Conservation (phyloP, 2,113 vertebrate genomes). For the Trogon melanurus region DNA sequence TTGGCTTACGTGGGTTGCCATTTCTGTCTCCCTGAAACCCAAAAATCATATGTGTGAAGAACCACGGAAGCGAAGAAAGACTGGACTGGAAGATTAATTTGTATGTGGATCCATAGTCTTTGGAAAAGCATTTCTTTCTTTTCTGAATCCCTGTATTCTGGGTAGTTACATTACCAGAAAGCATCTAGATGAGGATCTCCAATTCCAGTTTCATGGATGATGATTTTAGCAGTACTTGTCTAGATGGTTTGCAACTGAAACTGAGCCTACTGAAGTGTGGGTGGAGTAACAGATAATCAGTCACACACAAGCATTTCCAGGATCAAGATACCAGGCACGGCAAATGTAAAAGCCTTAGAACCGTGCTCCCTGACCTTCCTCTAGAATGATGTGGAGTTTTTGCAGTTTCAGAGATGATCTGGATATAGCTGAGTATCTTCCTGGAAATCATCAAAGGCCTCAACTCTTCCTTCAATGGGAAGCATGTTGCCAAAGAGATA, state of each 20-base stretch:
- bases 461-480: neutral
- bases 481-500: neutral
- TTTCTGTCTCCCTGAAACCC: neutral
- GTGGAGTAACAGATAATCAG: neutral
- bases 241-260: neutral
- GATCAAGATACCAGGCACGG: neutral
- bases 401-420: neutral
- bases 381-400: neutral
- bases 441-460: neutral
- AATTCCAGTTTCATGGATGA: neutral
- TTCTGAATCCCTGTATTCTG: neutral
- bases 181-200: neutral
- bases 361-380: neutral
- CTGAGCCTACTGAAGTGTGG: neutral
- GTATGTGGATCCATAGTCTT: neutral
- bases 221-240: neutral
- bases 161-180: neutral
- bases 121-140: neutral
- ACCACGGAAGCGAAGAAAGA: neutral
- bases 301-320: neutral
- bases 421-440: neutral
- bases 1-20: neutral
- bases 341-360: neutral
- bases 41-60: accelerated
- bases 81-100: neutral